Evolutionary conservation across 2,797 vertebrate genomes (phyloP), one percentile per base, ranked within the genome.

Genomic region (Enoplosus armatus): DNA sequence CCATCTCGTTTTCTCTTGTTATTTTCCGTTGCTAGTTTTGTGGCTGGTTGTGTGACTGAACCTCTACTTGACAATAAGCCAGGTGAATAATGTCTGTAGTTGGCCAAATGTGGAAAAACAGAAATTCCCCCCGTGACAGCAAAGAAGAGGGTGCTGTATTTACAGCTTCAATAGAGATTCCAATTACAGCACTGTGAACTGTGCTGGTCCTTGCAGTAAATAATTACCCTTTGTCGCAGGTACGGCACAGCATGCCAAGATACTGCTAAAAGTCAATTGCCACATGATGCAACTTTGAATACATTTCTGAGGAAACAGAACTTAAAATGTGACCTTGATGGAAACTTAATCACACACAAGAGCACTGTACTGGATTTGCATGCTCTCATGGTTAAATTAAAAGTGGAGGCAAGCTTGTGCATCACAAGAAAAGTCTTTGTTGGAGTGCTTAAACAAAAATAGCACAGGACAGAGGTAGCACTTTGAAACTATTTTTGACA

Each of bases 91-190:
- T 82, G 73, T 83, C 65, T 75, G 64, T 53, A 59, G 70, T 15
- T 26, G 70, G 69, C 78, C 84, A 79, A 89, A 79, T 74, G 75
- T 74, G 63, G 51, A 69, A 75, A 82, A 86, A 86, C 64, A 76
- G 48, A 84, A 82, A 84, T 56, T 73, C 74, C 77, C 54, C 41
- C 41, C 26, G 75, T 85, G 87, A 87, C 89, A 86, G 81, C 65
- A 74, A 75, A 76, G 68, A 87, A 90, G 82, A 90, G 51, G 85
- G 56, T 82, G 58, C 63, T 87, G 81, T 93, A 94, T 93, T 93
- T 93, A 94, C 91, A 92, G 85, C 88, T 93, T 92, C 91, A 90
- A 92, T 90, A 91, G 85, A 85, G 89, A 89, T 93, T 94, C 89
- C 87, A 94, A 94, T 93, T 93, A 92, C 90, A 91, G 85, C 82